Base-by-base conservation (phyloP, 1,140 invertebrate genomes). In the Euwallacea fornicatus region DNA sequence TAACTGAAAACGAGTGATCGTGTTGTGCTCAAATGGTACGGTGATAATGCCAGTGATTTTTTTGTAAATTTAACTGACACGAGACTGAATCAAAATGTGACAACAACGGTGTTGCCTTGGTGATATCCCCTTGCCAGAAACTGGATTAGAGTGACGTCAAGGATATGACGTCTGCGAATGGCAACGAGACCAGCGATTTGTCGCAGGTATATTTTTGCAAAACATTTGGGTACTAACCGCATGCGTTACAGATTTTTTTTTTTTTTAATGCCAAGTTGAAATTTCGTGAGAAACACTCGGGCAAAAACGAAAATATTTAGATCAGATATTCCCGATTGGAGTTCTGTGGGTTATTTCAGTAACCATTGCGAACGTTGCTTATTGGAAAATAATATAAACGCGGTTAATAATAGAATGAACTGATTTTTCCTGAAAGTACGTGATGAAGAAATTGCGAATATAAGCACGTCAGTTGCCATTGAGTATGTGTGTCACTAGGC, bases 131-230 rank as follows among this genome's bases (percentile, higher is more conserved):
- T 21, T 60, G 66, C 55, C 54, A 54, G 42, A 15, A 42, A 54
- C 42, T 50, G 46, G 54, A 55, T 44, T 41, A 8, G 21, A 50
- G 54, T 62, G 66, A 69, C 66, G 66, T 69, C 66, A 61, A n/a
- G 43, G 66, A 13, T 47, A 69, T 69, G 66, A 69, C 66, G 66
- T 69, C 66, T 15, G 66, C 61, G 21, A 43, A 56, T 54, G 56
- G 42, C 54, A 46, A 47, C 8, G 47, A 65, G 50, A 42, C 61
- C n/a, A 42, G 6, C n/a, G 65, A 65, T 74, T 67, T 76, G 74
- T 75, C 81, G 81, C 81, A 76, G 78, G 65, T 66, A 63, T 15
- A 50, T 50, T 50, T 50, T 33, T 33, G 21, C 21, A 33, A 33
- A 33, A 33, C 4, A 2, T 33, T 33, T 33, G 21, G 21, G 21